Percentiles rank a stretch among this genome's conserved stretches.
Evolutionary conservation across 2,888 invertebrate species (phyloP).

Genomic region (Heteromurus nitidus): DNA sequence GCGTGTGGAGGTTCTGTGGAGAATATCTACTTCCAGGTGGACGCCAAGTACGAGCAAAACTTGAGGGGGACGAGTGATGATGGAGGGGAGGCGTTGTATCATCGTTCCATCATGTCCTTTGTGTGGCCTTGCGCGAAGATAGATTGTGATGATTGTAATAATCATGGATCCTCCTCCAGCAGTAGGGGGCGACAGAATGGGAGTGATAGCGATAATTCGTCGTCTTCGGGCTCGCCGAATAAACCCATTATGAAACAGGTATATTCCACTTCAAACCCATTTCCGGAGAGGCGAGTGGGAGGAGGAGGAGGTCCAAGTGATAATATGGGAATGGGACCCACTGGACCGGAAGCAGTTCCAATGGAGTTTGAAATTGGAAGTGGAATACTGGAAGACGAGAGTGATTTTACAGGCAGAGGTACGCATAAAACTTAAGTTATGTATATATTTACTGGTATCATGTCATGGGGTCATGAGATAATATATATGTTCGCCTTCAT

Average conservation of each 20-base stretch:
- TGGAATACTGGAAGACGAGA: background rate
- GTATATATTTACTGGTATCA: background rate
- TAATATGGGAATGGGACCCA: too few relatives aligned
- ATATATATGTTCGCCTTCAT: background rate
- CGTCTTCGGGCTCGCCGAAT: background rate
- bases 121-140: background rate
- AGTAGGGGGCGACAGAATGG: background rate
- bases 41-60: background rate
- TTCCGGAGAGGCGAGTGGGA: too few relatives aligned
- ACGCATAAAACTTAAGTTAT: background rate
- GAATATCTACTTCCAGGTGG: constrained; percentile 13
- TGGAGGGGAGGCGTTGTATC: background rate
- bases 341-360: too few relatives aligned
- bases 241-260: background rate
- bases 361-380: background rate
- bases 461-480: background rate
- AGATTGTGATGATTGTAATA: background rate
- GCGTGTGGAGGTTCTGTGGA: background rate
- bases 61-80: background rate
- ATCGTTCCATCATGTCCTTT: constrained; percentile 27
- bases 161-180: background rate
- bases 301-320: too few relatives aligned
- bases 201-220: background rate
- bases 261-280: background rate
- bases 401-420: background rate